Evolutionary conservation across 2,888 invertebrate species (phyloP), one percentile per base, ranked within the genome.

Genomic region (Drosophila anomelani): DNA sequence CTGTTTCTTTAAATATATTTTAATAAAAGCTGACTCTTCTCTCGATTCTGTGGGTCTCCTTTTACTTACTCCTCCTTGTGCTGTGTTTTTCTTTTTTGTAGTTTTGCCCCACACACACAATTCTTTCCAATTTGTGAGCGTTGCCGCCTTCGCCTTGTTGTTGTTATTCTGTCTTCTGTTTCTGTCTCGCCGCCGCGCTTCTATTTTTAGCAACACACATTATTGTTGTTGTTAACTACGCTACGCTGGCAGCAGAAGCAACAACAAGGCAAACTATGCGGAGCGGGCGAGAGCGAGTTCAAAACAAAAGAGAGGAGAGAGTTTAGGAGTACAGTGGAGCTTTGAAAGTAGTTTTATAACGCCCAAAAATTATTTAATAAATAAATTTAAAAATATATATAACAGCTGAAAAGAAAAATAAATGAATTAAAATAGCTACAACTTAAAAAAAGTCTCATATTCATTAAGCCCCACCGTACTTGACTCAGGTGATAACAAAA

Each of bases 401-500:
- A 15, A 36, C 4, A 15, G 15, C 10, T 15, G 20, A 23, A 1
- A 0, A 23, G 1, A 10, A 23, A 36, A 15, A 1, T 23, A 1
- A 1, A 36, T 6, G 1, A 36, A 10, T 3, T 36, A 36, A 5
- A 36, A 15, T 34, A 9, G 4, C 20, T 20, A 4, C 4, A 4
- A 15, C 34, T 34, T 9, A 5, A 9, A 3, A 3, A 36, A 53
- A 3, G 10, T 36, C 0, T 9, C 34, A 23, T 20, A 20, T 36
- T 4, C 20, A 6, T 3, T 3, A 51, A 15, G 9, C 5, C 13
- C 38, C 49, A 71, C 72, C 71, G 71, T 71, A 64, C 32, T 43
- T 20, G 38, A 77, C 74, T 81, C 80, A 84, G 85, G 80, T 85
- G 85, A 85, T 85, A 85, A 85, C 80, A 80, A 73, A 63, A 80